phyloP scores from a whole-genome alignment of 2,888 invertebrate genomes.

The Chydorus sphaericus region DNA sequence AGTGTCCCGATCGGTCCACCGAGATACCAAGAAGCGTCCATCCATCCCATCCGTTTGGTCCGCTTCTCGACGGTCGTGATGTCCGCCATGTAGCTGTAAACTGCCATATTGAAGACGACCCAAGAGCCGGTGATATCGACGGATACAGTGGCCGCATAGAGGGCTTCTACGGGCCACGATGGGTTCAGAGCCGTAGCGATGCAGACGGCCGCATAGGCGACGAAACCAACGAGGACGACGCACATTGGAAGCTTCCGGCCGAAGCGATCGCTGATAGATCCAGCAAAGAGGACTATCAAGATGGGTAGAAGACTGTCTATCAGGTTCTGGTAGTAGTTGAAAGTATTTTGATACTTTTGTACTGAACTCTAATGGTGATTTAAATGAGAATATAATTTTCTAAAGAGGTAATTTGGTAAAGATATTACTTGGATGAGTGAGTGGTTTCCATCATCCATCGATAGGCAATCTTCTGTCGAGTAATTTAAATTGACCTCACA shows the following conservation, averaged over 20 bases:
- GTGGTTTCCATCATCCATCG: too few species aligned
- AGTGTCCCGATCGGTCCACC: slow-evolving; percentile 23
- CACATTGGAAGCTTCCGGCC: not conserved
- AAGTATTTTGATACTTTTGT: not conserved
- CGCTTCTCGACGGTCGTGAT: slow-evolving; percentile 38
- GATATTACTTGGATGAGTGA: too few species aligned
- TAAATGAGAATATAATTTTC: too few species aligned
- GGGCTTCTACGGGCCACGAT: not conserved
- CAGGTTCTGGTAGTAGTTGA: not conserved
- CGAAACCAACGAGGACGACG: not conserved
- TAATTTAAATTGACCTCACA: too few species aligned
- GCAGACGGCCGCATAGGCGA: not conserved
- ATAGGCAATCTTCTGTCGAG: too few species aligned
- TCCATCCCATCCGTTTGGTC: slow-evolving; percentile 44
- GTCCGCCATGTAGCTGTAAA: slow-evolving; percentile 23
- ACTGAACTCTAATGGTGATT: too few species aligned
- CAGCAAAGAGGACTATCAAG: not conserved
- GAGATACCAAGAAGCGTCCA: slow-evolving; percentile 34
- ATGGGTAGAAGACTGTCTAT: not conserved
- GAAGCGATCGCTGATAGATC: not conserved
- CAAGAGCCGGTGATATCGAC: not conserved
- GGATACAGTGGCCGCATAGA: not conserved
- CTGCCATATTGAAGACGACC: slow-evolving; percentile 22
- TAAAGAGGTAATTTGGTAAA: too few species aligned
- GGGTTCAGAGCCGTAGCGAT: not conserved